These are phyloP conservation scores for Camponotus pennsylvanicus DNA, from an alignment of 1,140 invertebrate genomes.

Conservation along the genomic window DNA sequence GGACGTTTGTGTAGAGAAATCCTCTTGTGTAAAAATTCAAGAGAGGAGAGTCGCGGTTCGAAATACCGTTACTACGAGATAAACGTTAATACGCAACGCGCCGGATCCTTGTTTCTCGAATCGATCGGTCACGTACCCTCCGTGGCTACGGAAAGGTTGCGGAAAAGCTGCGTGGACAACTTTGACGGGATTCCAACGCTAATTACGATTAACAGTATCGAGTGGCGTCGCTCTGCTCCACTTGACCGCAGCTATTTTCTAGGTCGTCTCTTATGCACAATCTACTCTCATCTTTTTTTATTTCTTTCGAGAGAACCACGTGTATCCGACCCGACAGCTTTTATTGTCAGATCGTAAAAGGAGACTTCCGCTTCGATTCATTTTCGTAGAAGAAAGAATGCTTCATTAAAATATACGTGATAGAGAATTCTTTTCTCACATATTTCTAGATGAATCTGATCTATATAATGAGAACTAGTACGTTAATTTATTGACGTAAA, in stretches of 20 bases:
- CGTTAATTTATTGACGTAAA: not conserved
- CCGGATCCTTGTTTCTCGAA: constrained; percentile 45
- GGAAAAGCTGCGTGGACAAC: constrained; percentile 31
- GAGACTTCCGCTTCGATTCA: not conserved
- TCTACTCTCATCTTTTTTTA: not conserved
- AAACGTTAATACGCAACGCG: constrained; percentile 31
- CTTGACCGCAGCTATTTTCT: constrained; percentile 32
- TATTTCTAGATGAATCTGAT: not conserved
- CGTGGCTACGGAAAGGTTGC: constrained; percentile 39
- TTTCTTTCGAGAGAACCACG: not conserved
- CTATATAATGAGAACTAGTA: not conserved
- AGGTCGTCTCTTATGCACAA: constrained; percentile 21
- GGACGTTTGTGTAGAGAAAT: not conserved
- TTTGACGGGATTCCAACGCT: constrained; percentile 68
- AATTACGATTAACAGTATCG: constrained; percentile 68
- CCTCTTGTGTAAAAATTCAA: constrained; percentile 52
- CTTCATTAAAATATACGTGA: not conserved
- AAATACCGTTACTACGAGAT: constrained; percentile 45
- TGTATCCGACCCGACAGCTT: not conserved
- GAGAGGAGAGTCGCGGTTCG: not conserved
- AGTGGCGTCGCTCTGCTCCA: constrained; percentile 28
- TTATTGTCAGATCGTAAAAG: not conserved
- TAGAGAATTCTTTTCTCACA: not conserved
- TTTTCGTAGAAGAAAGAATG: not conserved
- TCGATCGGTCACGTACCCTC: constrained; percentile 68